A percentile compares a stretch with the other conserved stretches of the same genome.
Evolutionary conservation across 2,797 vertebrate genomes (phyloP).

Genomic region (Scolopax rusticola): DNA sequence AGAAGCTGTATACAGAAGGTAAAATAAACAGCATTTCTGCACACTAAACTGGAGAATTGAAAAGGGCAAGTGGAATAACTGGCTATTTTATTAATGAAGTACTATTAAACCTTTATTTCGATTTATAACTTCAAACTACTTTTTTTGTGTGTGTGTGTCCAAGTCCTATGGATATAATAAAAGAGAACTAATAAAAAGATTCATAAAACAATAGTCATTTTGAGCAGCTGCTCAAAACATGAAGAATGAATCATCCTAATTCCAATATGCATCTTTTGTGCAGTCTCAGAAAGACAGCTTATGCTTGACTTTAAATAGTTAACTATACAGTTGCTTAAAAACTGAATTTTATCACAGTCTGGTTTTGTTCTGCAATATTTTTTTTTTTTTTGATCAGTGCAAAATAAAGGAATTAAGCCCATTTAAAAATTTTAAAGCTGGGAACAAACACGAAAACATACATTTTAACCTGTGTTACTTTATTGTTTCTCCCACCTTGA

Average conservation of each 20-base stretch:
- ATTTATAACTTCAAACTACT: background rate
- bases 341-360: background rate
- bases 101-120: background rate
- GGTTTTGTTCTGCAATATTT: background rate
- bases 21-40: background rate
- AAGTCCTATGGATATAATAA: background rate
- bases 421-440: background rate
- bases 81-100: background rate
- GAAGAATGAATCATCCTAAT: background rate
- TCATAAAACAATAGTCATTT: background rate
- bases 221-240: background rate
- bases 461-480: accelerated
- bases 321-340: background rate
- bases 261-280: background rate
- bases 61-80: background rate
- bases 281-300: background rate
- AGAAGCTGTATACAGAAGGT: background rate
- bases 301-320: background rate
- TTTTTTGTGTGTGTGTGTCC: background rate
- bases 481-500: background rate
- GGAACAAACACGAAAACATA: background rate
- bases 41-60: background rate
- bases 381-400: background rate
- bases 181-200: background rate
- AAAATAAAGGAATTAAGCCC: background rate